Evolutionary conservation across 1,140 invertebrate genomes (phyloP), one percentile per base, ranked within the genome.

Genomic region (Danaus plexippus): DNA sequence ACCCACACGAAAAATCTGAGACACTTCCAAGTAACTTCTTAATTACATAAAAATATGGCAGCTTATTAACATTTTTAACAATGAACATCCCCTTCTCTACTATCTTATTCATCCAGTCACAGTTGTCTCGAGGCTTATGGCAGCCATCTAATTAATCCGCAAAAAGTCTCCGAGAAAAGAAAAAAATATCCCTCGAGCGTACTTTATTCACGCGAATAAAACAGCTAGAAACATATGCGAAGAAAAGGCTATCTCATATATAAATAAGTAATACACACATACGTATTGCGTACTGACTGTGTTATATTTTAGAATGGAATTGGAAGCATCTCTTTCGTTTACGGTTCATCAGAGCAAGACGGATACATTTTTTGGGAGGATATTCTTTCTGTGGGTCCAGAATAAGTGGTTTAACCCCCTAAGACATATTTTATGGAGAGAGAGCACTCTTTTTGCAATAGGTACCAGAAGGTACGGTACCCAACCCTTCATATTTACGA

Each of bases 401-500:
- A 58, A 47, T 58, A 45, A 9, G 56, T 12, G 11, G 12, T 9
- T 47, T 41, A 58, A 52, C 45, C 54, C 66, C 71, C 63, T 65
- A 64, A 32, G 69, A 76, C 77, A 81, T 80, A 84, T 84, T 80
- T 84, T 84, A 84, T 84, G 74, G 73, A 80, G 78, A 80, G 57
- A 57, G 61, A 61, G 62, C 62, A 69, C 71, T 84, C 77, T 81
- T 80, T 81, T 79, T 79, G 80, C 80, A 80, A 84, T 84, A 84
- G 80, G 69, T 61, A 66, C 68, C 80, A 84, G 73, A 84, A 81
- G 80, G 80, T 80, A 78, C 77, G 69, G 51, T 61, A 61, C 54
- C 61, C 58, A 75, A 80, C 80, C 78, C 75, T 80, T 81, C 78
- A 84, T 84, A 80, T 84, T 84, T 81, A 84, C 78, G 78, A 84